Evolutionary conservation across 2,888 invertebrate genomes (phyloP), one percentile per base, ranked within the genome.

Genomic region (Leptodirus hochenwartii): DNA sequence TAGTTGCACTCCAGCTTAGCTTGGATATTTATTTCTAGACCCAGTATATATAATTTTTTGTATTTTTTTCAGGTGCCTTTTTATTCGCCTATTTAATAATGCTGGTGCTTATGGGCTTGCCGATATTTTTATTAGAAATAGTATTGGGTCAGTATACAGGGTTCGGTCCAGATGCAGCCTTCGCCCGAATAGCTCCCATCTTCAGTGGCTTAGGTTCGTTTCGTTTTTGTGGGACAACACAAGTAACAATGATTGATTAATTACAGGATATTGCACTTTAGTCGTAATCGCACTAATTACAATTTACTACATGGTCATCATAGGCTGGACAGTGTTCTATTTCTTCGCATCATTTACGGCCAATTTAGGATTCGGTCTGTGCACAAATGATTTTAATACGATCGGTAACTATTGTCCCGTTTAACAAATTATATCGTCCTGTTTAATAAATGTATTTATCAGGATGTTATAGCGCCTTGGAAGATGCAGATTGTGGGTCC

Each of bases 291-390:
- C 63, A n/a, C 56, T 77, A 23, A 69, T 79, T 29, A 70, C 70
- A 11, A 64, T 79, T 39, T 81, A 80, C 49, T 81, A 80, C 54
- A 81, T 79, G 70, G 67, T 80, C 20, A 75, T 81, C 36, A 74
- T 80, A 25, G 66, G 74, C 1, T 81, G 80, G 74, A 72, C 76
- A 0, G 51, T 77, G 12, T 78, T 75, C 49, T 82, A 80, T 50
- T 71, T 72, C 17, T 67, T 73, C 29, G 69, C 72, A 2, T 78
- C 79, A 1, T 65, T 80, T 37, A 57, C 61, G 6, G 58, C 64
- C 1, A 55, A 61, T 26, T 53, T 81, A 28, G 66, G 64, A 13
- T 81, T 78, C 74, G 72, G 73, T 25, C 63, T 63, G 8, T 81
- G 80, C 45, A 56, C 63, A 31, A 68, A 72, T 42, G 50, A 50